These are phyloP conservation scores for Globia sparganii DNA, from an alignment of 2,888 invertebrate species.

Conservation along the genomic window DNA sequence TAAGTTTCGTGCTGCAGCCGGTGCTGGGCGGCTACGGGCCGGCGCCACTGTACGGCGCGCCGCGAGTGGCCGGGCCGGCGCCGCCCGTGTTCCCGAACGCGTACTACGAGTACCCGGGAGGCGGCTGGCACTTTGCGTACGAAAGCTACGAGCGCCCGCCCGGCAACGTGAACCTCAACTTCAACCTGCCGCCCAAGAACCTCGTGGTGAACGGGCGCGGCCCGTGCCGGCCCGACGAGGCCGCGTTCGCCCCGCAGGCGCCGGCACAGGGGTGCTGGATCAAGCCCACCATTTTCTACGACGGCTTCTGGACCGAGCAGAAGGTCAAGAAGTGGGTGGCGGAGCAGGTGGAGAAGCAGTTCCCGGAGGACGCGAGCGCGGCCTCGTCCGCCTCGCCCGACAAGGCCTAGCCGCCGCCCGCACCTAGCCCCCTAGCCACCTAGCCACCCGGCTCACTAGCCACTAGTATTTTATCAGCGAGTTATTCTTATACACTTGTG, in stretches of 20 bases:
- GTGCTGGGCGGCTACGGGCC: slow-evolving; percentile 76
- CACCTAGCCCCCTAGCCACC: neutral
- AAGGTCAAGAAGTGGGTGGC: slow-evolving; percentile 90
- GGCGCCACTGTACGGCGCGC: slow-evolving; percentile 77
- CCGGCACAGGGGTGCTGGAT: slow-evolving; percentile 86
- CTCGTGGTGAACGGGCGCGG: slow-evolving; percentile 81
- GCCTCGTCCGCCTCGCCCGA: slow-evolving; percentile 68
- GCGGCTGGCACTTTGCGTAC: slow-evolving; percentile 87
- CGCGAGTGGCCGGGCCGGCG: slow-evolving; percentile 72
- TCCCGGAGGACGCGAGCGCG: slow-evolving; percentile 80
- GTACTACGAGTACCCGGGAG: slow-evolving; percentile 84
- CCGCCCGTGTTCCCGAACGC: slow-evolving; percentile 79
- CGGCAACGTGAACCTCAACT: slow-evolving; percentile 85
- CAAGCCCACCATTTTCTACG: slow-evolving; percentile 88
- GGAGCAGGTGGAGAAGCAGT: slow-evolving; percentile 88
- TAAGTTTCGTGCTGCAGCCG: slow-evolving; percentile 87
- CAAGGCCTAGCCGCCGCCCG: slow-evolving; percentile 52
- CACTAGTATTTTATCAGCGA: slow-evolving; percentile 53
- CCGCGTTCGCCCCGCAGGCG: slow-evolving; percentile 73
- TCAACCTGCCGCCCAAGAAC: slow-evolving; percentile 86
- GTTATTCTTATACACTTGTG: slow-evolving; percentile 66
- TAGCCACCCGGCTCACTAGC: slow-evolving; percentile 26
- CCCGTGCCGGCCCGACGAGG: slow-evolving; percentile 77
- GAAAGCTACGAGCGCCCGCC: slow-evolving; percentile 82
- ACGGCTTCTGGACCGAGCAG: slow-evolving; percentile 90